Conservation (phyloP, 2,113 vertebrate genomes). For the Erinaceus europaeus region DNA sequence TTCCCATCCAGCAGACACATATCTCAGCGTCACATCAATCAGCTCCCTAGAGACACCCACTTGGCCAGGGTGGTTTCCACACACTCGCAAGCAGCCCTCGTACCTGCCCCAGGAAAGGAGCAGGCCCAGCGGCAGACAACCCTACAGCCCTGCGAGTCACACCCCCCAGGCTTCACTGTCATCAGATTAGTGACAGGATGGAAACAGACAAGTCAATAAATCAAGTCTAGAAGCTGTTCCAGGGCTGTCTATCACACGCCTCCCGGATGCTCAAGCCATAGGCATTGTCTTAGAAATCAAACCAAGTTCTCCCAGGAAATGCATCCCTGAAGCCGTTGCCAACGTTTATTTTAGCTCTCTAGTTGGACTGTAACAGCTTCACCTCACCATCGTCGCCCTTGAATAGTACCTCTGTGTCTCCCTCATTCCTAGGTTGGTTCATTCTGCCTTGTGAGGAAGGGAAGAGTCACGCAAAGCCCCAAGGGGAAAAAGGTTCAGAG, state of each 20-base stretch:
- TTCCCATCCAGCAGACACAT: background rate
- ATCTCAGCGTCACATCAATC: background rate
- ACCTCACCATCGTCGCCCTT: background rate
- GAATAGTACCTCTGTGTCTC: background rate
- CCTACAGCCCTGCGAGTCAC: slow-evolving; percentile 32
- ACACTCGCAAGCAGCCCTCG: background rate
- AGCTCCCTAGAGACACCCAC: slow-evolving; percentile 10
- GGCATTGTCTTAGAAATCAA: slow-evolving; percentile 44
- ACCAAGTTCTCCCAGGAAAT: slow-evolving; percentile 9
- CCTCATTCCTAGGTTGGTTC: background rate
- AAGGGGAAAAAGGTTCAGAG: background rate
- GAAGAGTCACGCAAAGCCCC: background rate
- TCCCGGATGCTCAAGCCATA: background rate
- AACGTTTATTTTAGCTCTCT: background rate
- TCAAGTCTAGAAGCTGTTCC: slow-evolving; percentile 57
- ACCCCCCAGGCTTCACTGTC: slow-evolving; percentile 48
- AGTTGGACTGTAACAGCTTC: background rate
- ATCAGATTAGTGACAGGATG: slow-evolving; percentile 61
- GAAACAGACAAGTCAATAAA: slow-evolving; percentile 72
- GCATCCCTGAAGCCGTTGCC: background rate
- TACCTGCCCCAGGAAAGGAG: background rate
- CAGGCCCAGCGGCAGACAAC: background rate
- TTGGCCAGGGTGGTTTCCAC: background rate
- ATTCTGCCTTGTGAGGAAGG: background rate
- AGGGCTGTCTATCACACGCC: slow-evolving; percentile 24